These are phyloP conservation scores for Drosophila birchii DNA, from an alignment of 2,888 invertebrate species.

Conservation along the genomic window DNA sequence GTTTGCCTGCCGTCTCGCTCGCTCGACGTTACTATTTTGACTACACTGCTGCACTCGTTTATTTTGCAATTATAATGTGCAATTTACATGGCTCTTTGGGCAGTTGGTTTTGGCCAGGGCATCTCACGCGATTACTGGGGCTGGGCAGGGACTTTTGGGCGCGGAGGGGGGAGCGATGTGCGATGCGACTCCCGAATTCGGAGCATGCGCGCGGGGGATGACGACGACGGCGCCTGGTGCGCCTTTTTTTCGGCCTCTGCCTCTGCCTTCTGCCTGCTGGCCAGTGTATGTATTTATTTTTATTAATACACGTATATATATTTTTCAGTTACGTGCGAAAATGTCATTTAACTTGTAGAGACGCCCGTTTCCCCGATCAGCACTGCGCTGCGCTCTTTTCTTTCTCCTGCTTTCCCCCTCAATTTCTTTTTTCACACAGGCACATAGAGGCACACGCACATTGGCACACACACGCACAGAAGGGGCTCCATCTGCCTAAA, in stretches of 20 bases:
- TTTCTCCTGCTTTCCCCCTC: conserved; percentile 38
- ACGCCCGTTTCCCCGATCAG: conserved; percentile 44
- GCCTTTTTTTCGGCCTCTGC: conserved; percentile 42
- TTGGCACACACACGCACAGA: conserved; percentile 28
- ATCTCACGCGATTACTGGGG: conserved; percentile 20
- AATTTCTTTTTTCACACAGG: conserved; percentile 46
- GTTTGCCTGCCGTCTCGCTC: conserved; percentile 32
- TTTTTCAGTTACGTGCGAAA: conserved; percentile 58
- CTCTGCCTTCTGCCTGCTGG: conserved; percentile 51
- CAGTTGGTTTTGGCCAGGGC: conserved; percentile 11
- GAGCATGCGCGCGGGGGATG: conserved; percentile 45
- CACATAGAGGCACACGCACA: conserved; percentile 21
- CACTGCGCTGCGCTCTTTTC: conserved; percentile 16
- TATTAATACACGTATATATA: conserved; percentile 64
- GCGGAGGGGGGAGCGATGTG: neutral
- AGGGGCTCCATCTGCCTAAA: conserved; percentile 42
- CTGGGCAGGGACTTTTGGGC: neutral
- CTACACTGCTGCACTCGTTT: conserved; percentile 63
- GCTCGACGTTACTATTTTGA: conserved; percentile 30
- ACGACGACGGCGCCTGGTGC: conserved; percentile 29
- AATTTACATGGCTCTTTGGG: conserved; percentile 35
- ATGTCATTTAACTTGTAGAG: conserved; percentile 55
- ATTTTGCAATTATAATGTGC: conserved; percentile 60
- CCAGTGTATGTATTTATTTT: conserved; percentile 80
- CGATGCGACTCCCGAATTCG: conserved; percentile 20